phyloP scores from a whole-genome alignment of 2,888 invertebrate species.

The Pinctada fucata region DNA sequence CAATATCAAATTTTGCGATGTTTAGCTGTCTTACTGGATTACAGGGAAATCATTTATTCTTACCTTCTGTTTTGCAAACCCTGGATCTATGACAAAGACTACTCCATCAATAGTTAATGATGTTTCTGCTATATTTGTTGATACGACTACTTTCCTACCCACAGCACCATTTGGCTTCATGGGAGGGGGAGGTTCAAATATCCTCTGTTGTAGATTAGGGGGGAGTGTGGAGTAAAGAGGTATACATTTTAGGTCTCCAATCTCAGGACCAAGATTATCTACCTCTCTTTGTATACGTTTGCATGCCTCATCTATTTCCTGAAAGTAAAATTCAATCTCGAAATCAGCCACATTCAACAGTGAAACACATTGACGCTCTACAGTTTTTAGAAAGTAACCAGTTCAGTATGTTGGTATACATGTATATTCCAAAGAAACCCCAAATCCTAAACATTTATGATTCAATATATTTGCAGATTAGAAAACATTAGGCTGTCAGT shows the following conservation, averaged over 20 bases:
- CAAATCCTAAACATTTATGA: too few relatives aligned
- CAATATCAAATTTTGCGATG: too few relatives aligned
- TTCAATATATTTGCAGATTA: too few relatives aligned
- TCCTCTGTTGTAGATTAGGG: constrained; percentile 96
- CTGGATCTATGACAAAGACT: constrained; percentile 99
- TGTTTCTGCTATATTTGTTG: constrained; percentile 99
- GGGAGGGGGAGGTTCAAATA: constrained; percentile 97
- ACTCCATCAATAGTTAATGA: constrained; percentile 99
- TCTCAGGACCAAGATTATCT: constrained; percentile 96
- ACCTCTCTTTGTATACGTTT: constrained; percentile 97
- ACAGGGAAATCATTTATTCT: background rate
- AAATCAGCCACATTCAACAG: too few relatives aligned
- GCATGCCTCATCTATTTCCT: constrained; percentile 99
- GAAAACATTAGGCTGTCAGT: too few relatives aligned
- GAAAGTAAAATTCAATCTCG: constrained; percentile 11
- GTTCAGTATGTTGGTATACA: too few relatives aligned
- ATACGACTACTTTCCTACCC: constrained; percentile 95
- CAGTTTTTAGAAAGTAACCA: too few relatives aligned
- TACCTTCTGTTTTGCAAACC: constrained; percentile 99
- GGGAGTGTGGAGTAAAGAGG: constrained; percentile 98
- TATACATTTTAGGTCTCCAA: constrained; percentile 98
- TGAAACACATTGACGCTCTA: too few relatives aligned
- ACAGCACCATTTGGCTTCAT: constrained; percentile 92
- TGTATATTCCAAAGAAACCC: too few relatives aligned
- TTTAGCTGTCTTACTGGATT: too few relatives aligned